Evolutionary conservation across 92 coral and sea anemone genomes (phyloP).

Genomic region (Epizoanthus scotinus): DNA sequence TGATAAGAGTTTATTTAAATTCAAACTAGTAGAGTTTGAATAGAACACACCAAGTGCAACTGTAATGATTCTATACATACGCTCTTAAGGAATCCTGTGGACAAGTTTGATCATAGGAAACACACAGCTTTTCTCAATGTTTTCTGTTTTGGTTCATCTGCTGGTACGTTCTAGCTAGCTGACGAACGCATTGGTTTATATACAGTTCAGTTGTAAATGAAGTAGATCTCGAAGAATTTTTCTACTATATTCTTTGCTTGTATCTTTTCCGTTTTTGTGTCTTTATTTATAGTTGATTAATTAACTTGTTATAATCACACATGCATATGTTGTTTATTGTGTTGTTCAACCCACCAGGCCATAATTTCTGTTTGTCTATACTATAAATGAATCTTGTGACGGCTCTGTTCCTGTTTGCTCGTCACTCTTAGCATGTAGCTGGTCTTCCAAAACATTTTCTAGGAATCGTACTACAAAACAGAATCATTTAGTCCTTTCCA

Average conservation of each 20-base stretch:
- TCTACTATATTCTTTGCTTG: not conserved
- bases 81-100: not conserved
- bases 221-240: not conserved
- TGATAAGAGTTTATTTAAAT: slow-evolving; percentile 3
- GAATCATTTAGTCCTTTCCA: no score
- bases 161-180: no score
- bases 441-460: no score
- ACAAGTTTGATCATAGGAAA: no score
- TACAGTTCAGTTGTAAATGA: no score
- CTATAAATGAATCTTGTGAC: no score
- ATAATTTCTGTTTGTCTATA: not conserved
- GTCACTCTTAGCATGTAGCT: no score
- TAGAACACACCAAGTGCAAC: not conserved
- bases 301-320: not conserved
- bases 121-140: no score
- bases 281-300: not conserved
- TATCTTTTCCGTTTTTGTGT: not conserved
- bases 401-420: no score
- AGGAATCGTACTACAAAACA: no score
- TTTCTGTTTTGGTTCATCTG: no score
- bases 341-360: not conserved
- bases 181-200: no score
- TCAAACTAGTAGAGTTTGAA: not conserved
- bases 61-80: not conserved
- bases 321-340: not conserved